Evolutionary conservation across 53 echinoderm and acorn worm species (phyloP).

Genomic region (Apostichopus leukothele): DNA sequence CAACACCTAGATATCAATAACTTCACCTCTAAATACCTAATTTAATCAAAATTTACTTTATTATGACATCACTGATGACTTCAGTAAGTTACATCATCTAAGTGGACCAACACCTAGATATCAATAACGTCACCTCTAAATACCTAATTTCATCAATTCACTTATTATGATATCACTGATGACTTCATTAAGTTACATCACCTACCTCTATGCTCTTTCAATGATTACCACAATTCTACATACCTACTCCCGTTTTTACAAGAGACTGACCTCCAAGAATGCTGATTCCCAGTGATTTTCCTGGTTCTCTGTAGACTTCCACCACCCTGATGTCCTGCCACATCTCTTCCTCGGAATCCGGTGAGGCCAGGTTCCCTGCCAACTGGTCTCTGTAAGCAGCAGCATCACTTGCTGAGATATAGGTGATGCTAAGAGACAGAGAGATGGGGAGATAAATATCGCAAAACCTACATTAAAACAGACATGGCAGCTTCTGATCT

Average conservation of each 20-base stretch:
- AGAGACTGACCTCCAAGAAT: constrained; percentile 83
- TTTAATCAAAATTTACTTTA: no score
- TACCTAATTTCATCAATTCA: no score
- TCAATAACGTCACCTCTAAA: no score
- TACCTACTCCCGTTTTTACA: neutral
- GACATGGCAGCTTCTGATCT: no score
- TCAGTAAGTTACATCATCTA: neutral
- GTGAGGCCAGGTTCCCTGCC: neutral
- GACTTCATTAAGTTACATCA: neutral
- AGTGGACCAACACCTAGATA: no score
- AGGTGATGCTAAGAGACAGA: constrained; percentile 66
- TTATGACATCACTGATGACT: neutral
- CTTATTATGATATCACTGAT: neutral
- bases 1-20: no score
- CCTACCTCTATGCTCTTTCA: no score
- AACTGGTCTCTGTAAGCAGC: constrained; percentile 60
- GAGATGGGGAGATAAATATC: neutral
- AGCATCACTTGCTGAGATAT: constrained; percentile 79
- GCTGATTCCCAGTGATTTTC: constrained; percentile 90
- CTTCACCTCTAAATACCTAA: no score
- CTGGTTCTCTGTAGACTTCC: constrained; percentile 67
- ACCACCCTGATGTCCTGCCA: constrained; percentile 79
- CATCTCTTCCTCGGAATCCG: constrained; percentile 34
- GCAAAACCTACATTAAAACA: neutral
- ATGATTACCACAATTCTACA: neutral